Percentiles rank a stretch among this genome's conserved stretches.
Evolutionary conservation across 2,888 invertebrate species (phyloP).

Genomic region (Teleogryllus oceanicus): DNA sequence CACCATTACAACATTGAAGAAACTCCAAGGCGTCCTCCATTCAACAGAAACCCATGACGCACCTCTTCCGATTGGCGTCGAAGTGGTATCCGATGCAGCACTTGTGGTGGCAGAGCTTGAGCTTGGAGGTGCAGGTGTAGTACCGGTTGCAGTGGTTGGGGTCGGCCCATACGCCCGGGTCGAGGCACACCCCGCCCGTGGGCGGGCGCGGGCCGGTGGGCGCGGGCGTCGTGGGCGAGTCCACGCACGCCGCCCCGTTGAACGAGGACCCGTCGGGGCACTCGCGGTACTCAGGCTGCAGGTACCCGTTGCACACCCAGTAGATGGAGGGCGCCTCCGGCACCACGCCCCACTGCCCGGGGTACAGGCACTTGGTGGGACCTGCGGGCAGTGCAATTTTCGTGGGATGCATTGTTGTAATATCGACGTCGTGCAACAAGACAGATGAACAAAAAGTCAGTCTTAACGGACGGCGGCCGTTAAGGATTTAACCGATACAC

Average conservation of each 20-base stretch:
- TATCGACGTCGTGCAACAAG: no score
- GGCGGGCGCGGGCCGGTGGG: background rate
- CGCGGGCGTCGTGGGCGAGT: background rate
- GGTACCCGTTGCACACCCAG: slow-evolving; percentile 20
- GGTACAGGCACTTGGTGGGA: background rate
- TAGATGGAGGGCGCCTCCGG: slow-evolving; percentile 19
- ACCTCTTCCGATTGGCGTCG: background rate
- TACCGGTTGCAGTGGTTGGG: background rate
- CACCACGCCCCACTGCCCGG: background rate
- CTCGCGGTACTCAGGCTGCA: background rate
- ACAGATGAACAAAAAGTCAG: no score
- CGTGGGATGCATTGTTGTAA: no score
- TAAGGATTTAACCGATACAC: no score
- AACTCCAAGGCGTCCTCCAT: no score
- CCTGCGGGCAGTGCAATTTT: no score
- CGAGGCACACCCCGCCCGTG: background rate
- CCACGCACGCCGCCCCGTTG: no score
- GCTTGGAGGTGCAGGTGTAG: background rate
- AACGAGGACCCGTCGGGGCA: no score
- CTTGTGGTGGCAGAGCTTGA: background rate
- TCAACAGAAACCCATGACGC: background rate
- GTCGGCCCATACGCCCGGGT: background rate
- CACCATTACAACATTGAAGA: no score
- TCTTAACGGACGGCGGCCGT: no score
- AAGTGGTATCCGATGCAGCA: background rate